Evolutionary conservation across 2,888 invertebrate species (phyloP).

Genomic region (Chaitophorus viminalis): DNA sequence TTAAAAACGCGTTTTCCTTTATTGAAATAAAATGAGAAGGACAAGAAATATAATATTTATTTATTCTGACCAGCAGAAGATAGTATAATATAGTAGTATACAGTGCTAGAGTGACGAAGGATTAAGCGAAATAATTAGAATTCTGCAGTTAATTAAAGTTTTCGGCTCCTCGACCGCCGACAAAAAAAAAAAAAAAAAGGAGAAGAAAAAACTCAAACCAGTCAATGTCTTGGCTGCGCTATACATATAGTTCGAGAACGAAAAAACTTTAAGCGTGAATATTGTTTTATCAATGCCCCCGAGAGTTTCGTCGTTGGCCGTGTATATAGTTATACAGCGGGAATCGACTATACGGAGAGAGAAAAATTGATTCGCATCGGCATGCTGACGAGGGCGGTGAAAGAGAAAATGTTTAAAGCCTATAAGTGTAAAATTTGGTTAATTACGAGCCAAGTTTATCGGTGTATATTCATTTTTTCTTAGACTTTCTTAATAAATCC

Average conservation of each 20-base stretch:
- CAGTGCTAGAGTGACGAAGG: conserved; percentile 9
- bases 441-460: conserved; percentile 43
- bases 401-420: background rate
- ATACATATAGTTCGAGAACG: background rate
- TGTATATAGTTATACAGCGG: background rate
- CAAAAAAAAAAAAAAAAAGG: conserved; percentile 1
- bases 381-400: background rate
- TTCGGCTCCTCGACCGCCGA: conserved; percentile 17
- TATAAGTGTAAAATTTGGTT: background rate
- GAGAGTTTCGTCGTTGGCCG: background rate
- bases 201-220: background rate
- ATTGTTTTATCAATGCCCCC: conserved; percentile 31
- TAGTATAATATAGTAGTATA: background rate
- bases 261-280: conserved; percentile 37
- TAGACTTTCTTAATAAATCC: conserved; percentile 4
- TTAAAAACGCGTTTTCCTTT: conserved; percentile 41
- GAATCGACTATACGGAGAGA: background rate
- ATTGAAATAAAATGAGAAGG: background rate
- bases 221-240: background rate
- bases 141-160: conserved; percentile 58
- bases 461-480: conserved; percentile 8
- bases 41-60: conserved; percentile 15
- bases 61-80: conserved; percentile 51
- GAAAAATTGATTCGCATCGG: conserved; percentile 26
- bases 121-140: conserved; percentile 59